These are phyloP conservation scores for Machimus atricapillus DNA, from an alignment of 2,888 invertebrate genomes.

Conservation along the genomic window DNA sequence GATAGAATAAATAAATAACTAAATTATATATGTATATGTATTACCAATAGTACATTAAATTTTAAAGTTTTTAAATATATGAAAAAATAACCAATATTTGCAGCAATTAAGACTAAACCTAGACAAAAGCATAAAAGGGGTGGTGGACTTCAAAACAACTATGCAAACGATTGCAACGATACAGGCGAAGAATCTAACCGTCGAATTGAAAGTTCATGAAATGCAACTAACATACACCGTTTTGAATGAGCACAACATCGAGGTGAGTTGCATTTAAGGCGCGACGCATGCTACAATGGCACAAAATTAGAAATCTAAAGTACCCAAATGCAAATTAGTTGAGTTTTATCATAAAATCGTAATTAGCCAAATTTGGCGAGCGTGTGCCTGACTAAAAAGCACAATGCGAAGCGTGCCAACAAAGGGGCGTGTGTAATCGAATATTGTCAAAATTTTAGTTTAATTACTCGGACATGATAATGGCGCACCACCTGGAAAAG, in stretches of 20 bases:
- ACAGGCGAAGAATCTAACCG: conserved; percentile 76
- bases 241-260: conserved; percentile 74
- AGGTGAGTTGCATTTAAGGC: conserved; percentile 63
- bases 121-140: conserved; percentile 77
- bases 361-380: neutral
- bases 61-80: neutral
- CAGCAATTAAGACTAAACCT: conserved; percentile 69
- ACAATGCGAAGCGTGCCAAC: neutral
- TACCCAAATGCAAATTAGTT: neutral
- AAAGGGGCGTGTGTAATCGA: neutral
- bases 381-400: neutral
- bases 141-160: conserved; percentile 83
- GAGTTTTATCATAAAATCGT: conserved; percentile 4
- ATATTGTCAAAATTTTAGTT: conserved; percentile 52
- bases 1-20: no score
- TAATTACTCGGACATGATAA: conserved; percentile 60
- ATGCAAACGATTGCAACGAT: conserved; percentile 83
- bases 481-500: conserved; percentile 68
- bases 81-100: neutral
- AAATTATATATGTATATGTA: no score
- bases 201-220: conserved; percentile 77
- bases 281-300: neutral
- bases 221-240: conserved; percentile 82
- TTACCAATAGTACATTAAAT: no score
- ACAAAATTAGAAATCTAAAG: neutral